A percentile compares a stretch with the other conserved stretches of the same genome.
These are phyloP conservation scores for Falcaria lacertinaria DNA, from an alignment of 2,888 invertebrate species.

Conservation along the genomic window DNA sequence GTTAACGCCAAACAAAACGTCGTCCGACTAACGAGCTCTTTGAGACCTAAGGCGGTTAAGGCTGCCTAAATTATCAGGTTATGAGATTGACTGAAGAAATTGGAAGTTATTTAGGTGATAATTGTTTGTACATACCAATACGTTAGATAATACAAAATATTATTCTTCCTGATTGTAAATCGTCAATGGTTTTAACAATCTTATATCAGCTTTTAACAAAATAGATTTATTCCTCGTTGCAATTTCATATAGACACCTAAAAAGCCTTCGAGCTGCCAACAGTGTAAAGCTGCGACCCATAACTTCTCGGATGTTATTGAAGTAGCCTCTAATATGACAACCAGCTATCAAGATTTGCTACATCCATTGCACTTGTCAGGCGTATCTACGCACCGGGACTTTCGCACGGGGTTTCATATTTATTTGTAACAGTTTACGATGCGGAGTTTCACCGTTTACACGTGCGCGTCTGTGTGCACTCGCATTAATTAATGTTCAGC, in stretches of 20 bases:
- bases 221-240: too few species aligned
- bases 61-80: constrained; percentile 18
- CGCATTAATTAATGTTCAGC: constrained; percentile 58
- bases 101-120: neutral
- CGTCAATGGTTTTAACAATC: too few species aligned
- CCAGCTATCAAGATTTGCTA: neutral
- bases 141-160: too few species aligned
- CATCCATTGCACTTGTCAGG: constrained; percentile 3
- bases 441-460: constrained; percentile 28
- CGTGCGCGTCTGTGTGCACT: constrained; percentile 39
- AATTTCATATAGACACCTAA: too few species aligned
- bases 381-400: constrained; percentile 1
- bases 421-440: constrained; percentile 37
- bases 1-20: constrained; percentile 10
- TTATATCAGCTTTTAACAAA: too few species aligned
- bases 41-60: constrained; percentile 15
- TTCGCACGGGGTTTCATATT: constrained; percentile 33
- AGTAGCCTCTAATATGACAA: neutral
- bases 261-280: too few species aligned
- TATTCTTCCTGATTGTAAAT: too few species aligned
- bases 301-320: neutral
- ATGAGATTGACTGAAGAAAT: constrained; percentile 4
- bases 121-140: too few species aligned
- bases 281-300: neutral
- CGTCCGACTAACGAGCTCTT: constrained; percentile 18